Percentiles rank a stretch among this genome's conserved stretches.
Evolutionary conservation across 2,888 invertebrate genomes (phyloP).

Genomic region (Notocelia uddmanniana): DNA sequence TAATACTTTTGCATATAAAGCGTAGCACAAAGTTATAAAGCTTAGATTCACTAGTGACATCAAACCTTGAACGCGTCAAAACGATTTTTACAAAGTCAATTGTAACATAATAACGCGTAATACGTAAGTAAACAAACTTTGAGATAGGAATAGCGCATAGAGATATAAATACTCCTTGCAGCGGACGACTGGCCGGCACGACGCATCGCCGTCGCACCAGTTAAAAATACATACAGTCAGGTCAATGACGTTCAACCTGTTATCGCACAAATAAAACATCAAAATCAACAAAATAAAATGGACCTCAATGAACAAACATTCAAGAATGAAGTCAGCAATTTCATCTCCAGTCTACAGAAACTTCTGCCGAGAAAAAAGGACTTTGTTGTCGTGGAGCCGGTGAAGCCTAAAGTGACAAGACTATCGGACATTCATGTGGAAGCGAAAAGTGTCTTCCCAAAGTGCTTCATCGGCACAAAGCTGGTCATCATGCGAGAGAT

Average conservation of each 20-base stretch:
- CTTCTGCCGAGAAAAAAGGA: conserved; percentile 77
- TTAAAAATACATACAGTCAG: conserved; percentile 75
- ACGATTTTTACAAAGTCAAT: not conserved
- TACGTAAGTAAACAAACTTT: conserved; percentile 16
- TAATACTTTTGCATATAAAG: not conserved
- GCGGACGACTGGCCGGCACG: conserved; percentile 64
- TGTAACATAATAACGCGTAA: conserved; percentile 13
- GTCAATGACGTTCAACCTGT: conserved; percentile 77
- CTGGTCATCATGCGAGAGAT: conserved; percentile 71
- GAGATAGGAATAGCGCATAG: conserved; percentile 56
- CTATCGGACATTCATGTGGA: conserved; percentile 75
- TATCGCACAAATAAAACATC: conserved; percentile 64
- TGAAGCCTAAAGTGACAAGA: conserved; percentile 61
- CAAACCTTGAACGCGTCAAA: not conserved
- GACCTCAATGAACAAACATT: conserved; percentile 75
- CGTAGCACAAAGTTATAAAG: conserved; percentile 1
- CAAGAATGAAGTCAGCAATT: conserved; percentile 74
- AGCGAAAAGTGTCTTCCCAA: conserved; percentile 77
- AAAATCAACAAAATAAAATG: conserved; percentile 67
- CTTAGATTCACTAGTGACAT: conserved; percentile 1
- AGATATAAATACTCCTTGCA: conserved; percentile 72
- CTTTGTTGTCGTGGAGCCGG: conserved; percentile 62
- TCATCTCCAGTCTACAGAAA: conserved; percentile 70
- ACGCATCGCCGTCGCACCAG: conserved; percentile 56
- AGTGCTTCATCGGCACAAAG: conserved; percentile 77